Base-by-base conservation (phyloP, 2,797 vertebrate genomes). In the Coilia nasus region DNA sequence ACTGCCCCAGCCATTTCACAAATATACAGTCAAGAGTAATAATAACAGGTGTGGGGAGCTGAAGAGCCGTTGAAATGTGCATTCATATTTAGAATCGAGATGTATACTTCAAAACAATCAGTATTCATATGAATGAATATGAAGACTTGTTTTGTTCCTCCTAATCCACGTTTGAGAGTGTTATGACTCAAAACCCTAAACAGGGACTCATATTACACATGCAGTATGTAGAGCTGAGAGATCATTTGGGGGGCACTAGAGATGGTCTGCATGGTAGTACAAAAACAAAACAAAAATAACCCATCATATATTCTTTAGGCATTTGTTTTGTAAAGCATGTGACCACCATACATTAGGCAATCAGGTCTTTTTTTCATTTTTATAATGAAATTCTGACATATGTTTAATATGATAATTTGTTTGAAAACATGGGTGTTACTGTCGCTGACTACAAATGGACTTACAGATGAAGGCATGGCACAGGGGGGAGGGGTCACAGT, bases 401-500 rank as follows among this genome's bases (percentile, higher is more conserved):
- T n/a, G n/a, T n/a, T n/a, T n/a, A n/a, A n/a, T n/a, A n/a, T n/a
- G n/a, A n/a, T n/a, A n/a, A n/a, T n/a, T n/a, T n/a, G n/a, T n/a
- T n/a, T n/a, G n/a, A n/a, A n/a, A n/a, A n/a, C n/a, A n/a, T n/a
- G n/a, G n/a, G n/a, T 75, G 31, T 75, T 41, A 35, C 31, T 75
- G 67, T 41, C 23, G 1, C 3, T 67, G 25, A 28, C 21, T 15
- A n/a, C 11, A 11, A 17, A 12, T 44, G 17, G 6, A n/a, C 81
- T 54, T 80, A 83, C 17, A 35, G 86, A 85, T 60, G 21, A 64
- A 56, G 12, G 83, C 25, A 59, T 3, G 35, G 11, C 12, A 82
- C 2, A 35, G 9, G 21, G 6, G 56, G 25, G 3, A 2, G 54
- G n/a, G 80, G 83, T 93, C 96, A 99, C 7, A 97, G 94, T 31